These are phyloP conservation scores for Trinectes maculatus DNA, from an alignment of 2,113 vertebrate genomes.

Conservation along the genomic window DNA sequence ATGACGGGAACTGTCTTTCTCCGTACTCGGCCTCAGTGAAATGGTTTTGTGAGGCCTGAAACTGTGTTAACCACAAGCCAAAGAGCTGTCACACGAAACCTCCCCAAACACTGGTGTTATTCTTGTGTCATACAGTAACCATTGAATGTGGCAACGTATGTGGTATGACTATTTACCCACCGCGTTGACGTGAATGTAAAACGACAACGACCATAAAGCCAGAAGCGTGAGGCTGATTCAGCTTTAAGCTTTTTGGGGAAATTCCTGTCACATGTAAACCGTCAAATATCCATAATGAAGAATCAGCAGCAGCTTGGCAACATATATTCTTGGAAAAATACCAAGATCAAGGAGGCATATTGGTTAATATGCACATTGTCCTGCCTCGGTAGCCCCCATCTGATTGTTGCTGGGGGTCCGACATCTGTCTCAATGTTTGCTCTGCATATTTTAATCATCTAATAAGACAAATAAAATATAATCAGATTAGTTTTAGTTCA, in stretches of 20 bases:
- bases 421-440: not conserved
- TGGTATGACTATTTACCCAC: not conserved
- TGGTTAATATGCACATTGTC: not conserved
- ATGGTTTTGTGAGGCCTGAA: slow-evolving; percentile 13
- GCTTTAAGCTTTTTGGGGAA: not conserved
- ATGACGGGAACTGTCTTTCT: slow-evolving; percentile 10
- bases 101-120: not conserved
- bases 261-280: not conserved
- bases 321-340: not conserved
- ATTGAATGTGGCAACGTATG: not conserved
- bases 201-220: not conserved
- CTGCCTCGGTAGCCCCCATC: not conserved
- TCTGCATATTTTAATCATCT: not conserved
- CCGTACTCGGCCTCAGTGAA: slow-evolving; percentile 26
- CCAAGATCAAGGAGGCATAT: not conserved
- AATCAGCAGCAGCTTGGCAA: not conserved
- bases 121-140: slow-evolving; percentile 20
- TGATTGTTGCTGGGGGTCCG: not conserved
- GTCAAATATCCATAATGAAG: not conserved
- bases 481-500: too few relatives aligned
- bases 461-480: not conserved
- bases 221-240: not conserved
- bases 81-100: slow-evolving; percentile 28
- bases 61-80: slow-evolving; percentile 47
- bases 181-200: not conserved